Conservation (phyloP, 2,113 vertebrate species). For the Melanotaenia duboulayi region DNA sequence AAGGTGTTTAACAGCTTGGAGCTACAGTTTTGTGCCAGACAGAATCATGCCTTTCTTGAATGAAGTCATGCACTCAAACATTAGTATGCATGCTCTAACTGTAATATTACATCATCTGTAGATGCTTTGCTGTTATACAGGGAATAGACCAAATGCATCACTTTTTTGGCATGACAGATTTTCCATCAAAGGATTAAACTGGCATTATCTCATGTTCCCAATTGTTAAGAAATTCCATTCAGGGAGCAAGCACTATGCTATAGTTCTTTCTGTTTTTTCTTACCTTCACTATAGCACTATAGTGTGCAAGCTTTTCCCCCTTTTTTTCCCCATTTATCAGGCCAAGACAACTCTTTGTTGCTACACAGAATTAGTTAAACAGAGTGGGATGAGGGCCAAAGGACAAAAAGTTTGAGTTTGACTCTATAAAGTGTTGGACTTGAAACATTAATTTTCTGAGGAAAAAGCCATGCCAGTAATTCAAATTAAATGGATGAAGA, state of each 20-base stretch:
- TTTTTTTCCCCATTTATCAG: not conserved
- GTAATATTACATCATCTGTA: slow-evolving; percentile 40
- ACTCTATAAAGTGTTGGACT: slow-evolving; percentile 11
- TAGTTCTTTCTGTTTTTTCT: slow-evolving; percentile 4
- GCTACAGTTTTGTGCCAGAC: slow-evolving; percentile 19
- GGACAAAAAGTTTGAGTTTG: not conserved
- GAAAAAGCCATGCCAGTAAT: slow-evolving; percentile 3
- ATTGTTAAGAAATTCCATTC: slow-evolving; percentile 21
- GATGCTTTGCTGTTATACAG: slow-evolving; percentile 1
- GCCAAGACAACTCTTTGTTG: not conserved
- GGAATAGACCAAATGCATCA: not conserved
- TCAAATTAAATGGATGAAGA: slow-evolving; percentile 28
- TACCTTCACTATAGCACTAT: not conserved
- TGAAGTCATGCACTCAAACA: slow-evolving; percentile 23
- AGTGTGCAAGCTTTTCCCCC: not conserved
- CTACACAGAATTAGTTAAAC: not conserved
- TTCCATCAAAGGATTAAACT: slow-evolving; percentile 10
- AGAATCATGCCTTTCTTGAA: slow-evolving; percentile 1
- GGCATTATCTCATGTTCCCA: not conserved
- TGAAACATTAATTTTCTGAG: not conserved
- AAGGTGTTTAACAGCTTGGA: slow-evolving; percentile 33
- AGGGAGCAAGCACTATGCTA: slow-evolving; percentile 2
- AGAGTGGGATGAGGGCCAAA: not conserved
- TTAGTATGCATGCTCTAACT: slow-evolving; percentile 42
- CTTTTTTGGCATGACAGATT: not conserved